phyloP scores from a whole-genome alignment of 64 coral and sea anemone species.

The Exaiptasia diaphana region DNA sequence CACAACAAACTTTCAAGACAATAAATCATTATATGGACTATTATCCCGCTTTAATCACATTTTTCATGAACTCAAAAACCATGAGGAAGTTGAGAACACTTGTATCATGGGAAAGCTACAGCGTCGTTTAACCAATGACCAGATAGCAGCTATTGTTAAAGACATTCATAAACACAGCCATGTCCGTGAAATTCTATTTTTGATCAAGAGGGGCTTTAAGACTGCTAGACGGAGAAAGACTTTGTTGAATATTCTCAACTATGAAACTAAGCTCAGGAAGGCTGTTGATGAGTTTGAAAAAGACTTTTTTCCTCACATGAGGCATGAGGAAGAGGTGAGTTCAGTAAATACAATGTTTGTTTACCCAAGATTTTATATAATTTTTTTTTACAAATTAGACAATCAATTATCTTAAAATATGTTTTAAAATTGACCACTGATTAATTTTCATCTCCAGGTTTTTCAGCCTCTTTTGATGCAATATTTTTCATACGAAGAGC shows the following conservation, averaged over 20 bases:
- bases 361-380: neutral
- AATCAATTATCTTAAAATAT: neutral
- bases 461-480: slow-evolving; percentile 88
- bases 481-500: slow-evolving; percentile 82
- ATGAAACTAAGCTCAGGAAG: slow-evolving; percentile 68
- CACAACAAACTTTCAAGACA: slow-evolving; percentile 71
- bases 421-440: neutral
- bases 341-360: neutral
- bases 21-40: slow-evolving; percentile 57
- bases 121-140: slow-evolving; percentile 68
- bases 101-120: slow-evolving; percentile 84
- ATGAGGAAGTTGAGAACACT: slow-evolving; percentile 95
- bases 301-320: slow-evolving; percentile 97
- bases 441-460: no score
- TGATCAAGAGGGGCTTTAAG: slow-evolving; percentile 80
- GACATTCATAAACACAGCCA: slow-evolving; percentile 87
- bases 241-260: slow-evolving; percentile 64
- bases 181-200: slow-evolving; percentile 75
- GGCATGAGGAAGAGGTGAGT: slow-evolving; percentile 87
- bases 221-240: slow-evolving; percentile 62
- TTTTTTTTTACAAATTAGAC: neutral
- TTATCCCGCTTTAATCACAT: slow-evolving; percentile 70
- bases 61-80: slow-evolving; percentile 93
- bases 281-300: slow-evolving; percentile 85
- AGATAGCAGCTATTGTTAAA: slow-evolving; percentile 62